These are phyloP conservation scores for Pyrrhosoma nymphula DNA, from an alignment of 2,888 invertebrate genomes.

Conservation along the genomic window DNA sequence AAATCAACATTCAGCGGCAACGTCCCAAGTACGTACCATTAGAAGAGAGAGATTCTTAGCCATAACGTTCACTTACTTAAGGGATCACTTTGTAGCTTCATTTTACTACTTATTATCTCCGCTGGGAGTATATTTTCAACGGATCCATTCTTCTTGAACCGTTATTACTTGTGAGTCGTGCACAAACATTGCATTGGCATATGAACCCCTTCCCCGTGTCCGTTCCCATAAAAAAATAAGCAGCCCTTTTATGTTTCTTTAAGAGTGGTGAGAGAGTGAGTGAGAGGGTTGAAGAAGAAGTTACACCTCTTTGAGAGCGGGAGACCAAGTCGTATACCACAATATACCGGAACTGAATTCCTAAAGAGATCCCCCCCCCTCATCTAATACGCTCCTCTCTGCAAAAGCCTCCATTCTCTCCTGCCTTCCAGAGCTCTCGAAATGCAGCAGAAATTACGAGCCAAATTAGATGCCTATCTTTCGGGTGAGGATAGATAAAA, in stretches of 20 bases:
- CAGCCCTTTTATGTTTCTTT: background rate
- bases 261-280: background rate
- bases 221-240: background rate
- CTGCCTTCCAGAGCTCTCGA: background rate
- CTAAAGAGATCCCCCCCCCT: background rate
- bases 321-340: background rate
- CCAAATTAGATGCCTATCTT: slow-evolving; percentile 42
- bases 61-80: background rate
- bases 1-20: too few relatives aligned
- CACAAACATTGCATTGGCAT: background rate
- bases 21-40: too few relatives aligned
- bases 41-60: background rate
- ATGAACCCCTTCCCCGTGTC: background rate
- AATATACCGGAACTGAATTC: slow-evolving; percentile 29
- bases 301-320: background rate
- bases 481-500: background rate
- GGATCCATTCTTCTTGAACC: background rate
- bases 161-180: background rate
- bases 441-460: slow-evolving; percentile 22
- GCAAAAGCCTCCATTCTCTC: background rate
- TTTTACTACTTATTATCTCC: background rate
- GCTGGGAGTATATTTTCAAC: background rate
- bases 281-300: too few relatives aligned
- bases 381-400: background rate
- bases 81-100: background rate